Conservation (phyloP, 2,797 vertebrate genomes). For the Eulemur mongoz region DNA sequence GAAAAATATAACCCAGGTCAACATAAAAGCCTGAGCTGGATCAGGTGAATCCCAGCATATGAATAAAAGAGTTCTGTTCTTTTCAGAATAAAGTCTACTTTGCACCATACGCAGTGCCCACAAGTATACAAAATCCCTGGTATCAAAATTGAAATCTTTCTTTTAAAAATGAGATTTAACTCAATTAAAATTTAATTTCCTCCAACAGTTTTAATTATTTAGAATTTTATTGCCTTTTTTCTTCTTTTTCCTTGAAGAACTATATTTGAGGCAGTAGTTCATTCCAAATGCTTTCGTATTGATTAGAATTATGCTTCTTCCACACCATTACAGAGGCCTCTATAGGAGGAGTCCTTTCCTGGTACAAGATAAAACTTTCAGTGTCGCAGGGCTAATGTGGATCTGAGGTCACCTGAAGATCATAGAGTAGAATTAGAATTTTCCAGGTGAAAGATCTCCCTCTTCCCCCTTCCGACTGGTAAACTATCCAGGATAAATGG, state of each 20-base stretch:
- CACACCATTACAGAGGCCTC: background rate
- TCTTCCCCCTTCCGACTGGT: background rate
- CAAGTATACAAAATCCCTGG: background rate
- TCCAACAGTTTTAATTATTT: constrained; percentile 45
- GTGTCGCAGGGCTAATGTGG: background rate
- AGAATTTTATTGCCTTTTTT: background rate
- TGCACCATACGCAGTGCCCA: background rate
- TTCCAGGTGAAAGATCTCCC: background rate
- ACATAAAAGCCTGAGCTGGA: background rate
- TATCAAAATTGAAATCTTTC: constrained; percentile 16
- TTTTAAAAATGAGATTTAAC: constrained; percentile 24
- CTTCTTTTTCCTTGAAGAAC: background rate
- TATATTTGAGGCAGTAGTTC: constrained; percentile 7
- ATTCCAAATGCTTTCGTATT: constrained; percentile 30
- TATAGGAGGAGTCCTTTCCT: background rate
- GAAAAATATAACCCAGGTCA: background rate
- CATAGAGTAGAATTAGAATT: background rate
- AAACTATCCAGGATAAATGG: background rate
- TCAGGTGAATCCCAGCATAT: background rate
- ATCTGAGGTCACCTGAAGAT: background rate
- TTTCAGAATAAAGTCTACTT: constrained; percentile 13
- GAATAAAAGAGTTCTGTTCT: background rate
- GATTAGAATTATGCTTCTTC: constrained; percentile 44
- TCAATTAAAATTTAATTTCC: constrained; percentile 27
- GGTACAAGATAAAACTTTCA: background rate